Evolutionary conservation across 2,888 invertebrate species (phyloP).

Genomic region (Blastobasis adustella): DNA sequence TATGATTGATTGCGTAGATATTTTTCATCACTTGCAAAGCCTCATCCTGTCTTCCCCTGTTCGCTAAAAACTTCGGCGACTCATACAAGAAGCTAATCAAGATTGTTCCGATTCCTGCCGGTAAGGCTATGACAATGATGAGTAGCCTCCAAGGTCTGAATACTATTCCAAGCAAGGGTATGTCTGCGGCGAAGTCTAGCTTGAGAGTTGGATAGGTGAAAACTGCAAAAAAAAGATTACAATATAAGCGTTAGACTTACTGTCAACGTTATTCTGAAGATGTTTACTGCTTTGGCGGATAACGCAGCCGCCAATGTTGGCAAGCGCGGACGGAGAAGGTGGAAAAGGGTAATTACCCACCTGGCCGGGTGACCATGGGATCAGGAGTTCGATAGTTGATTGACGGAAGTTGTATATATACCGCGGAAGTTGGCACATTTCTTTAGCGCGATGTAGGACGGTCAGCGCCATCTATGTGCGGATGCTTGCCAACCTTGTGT

Average conservation of each 20-base stretch:
- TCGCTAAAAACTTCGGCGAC: slow-evolving; percentile 85
- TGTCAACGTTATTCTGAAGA: not conserved
- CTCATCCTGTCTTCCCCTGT: slow-evolving; percentile 75
- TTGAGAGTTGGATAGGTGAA: slow-evolving; percentile 80
- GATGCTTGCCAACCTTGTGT: too few relatives aligned
- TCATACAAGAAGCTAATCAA: slow-evolving; percentile 79
- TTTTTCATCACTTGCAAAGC: slow-evolving; percentile 68
- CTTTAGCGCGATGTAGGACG: too few relatives aligned
- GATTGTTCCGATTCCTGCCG: slow-evolving; percentile 70
- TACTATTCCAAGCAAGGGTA: slow-evolving; percentile 62
- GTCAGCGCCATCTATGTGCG: too few relatives aligned
- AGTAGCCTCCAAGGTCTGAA: slow-evolving; percentile 86
- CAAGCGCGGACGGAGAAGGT: too few relatives aligned
- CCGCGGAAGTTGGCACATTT: too few relatives aligned
- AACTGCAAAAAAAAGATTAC: slow-evolving; percentile 49
- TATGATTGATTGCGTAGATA: slow-evolving; percentile 51
- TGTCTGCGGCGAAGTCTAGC: slow-evolving; percentile 47
- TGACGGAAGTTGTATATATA: too few relatives aligned
- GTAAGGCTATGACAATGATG: slow-evolving; percentile 63
- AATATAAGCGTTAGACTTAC: slow-evolving; percentile 9
- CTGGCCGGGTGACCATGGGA: not conserved
- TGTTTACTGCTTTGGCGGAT: not conserved
- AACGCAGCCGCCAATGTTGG: too few relatives aligned
- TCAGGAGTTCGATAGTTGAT: not conserved
- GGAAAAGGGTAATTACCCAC: too few relatives aligned